Evolutionary conservation across 2,888 invertebrate genomes (phyloP), one percentile per base, ranked within the genome.

Genomic region (Argynnis bischoffii): DNA sequence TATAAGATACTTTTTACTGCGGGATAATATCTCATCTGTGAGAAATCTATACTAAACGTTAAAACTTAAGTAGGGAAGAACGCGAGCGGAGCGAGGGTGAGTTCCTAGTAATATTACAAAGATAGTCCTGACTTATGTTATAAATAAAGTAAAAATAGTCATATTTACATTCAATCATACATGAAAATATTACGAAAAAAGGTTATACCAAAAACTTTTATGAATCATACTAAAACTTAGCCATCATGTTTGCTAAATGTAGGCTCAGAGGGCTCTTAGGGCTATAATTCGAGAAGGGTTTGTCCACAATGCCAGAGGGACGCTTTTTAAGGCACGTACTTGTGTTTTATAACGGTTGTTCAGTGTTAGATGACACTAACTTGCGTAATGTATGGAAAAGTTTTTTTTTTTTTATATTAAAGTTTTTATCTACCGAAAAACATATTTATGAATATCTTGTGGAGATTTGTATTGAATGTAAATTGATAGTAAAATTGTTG

Each of bases 321-420:
- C 53, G 61, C 55, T 55, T 67, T 70, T 70, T 70, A 59, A 67
- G 63, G 55, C 67, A 64, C 67, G 64, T 51, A 61, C 69, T 67
- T 56, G 55, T 70, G 64, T 70, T 67, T 67, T 64, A 70, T 64
- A 60, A 64, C 48, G 15, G 60, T 63, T 59, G 66, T 64, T 66
- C 59, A 55, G 63, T 63, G 63, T 63, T 63, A 61, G 54, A 59
- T 31, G 51, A 13, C 47, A 51, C 0, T 57, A 59, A 54, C 46
- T 59, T 59, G 4, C 13, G 53, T 65, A 51, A 57, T 56, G 55
- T 50, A 50, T 48, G 31, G 31, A 50, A 46, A 41, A 46, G 48
- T 26, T 50, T n/a, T 16, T 16, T 16, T 16, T 51, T 53, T 50
- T 60, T 50, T 31, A 16, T 35, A 11, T 35, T 11, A 35, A 35